These are phyloP conservation scores for Colletes collaris DNA, from an alignment of 2,888 invertebrate species.

Conservation along the genomic window DNA sequence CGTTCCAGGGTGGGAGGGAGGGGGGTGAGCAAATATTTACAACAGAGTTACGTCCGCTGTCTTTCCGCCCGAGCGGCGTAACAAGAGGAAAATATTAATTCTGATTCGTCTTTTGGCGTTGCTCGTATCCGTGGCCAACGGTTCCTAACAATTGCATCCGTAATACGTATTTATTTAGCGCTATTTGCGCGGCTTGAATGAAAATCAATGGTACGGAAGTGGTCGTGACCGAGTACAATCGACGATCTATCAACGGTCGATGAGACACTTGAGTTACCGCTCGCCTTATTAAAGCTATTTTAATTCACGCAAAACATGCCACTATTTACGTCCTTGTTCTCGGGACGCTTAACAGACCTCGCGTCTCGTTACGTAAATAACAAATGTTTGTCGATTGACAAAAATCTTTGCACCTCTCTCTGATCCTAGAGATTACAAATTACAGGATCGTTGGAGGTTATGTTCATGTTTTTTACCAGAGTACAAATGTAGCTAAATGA, in stretches of 20 bases:
- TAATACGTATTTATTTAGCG: slow-evolving; percentile 7
- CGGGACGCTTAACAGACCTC: slow-evolving; percentile 41
- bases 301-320: slow-evolving; percentile 51
- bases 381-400: background rate
- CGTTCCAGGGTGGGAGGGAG: slow-evolving; percentile 1
- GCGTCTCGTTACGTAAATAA: slow-evolving; percentile 52
- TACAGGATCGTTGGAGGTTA: too few relatives aligned
- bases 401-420: background rate
- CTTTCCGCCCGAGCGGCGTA: background rate
- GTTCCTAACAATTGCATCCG: background rate
- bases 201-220: slow-evolving; percentile 53
- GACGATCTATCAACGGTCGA: slow-evolving; percentile 53
- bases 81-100: slow-evolving; percentile 7
- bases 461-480: too few relatives aligned
- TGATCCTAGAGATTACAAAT: background rate
- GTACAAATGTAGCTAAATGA: too few relatives aligned
- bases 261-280: slow-evolving; percentile 53
- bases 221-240: slow-evolving; percentile 43
- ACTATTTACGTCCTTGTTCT: slow-evolving; percentile 50
- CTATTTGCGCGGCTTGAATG: slow-evolving; percentile 30
- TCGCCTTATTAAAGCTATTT: slow-evolving; percentile 55
- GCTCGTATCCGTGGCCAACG: background rate
- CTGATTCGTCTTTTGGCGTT: slow-evolving; percentile 1
- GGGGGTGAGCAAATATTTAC: slow-evolving; percentile 28
- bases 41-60: slow-evolving; percentile 15